Evolutionary conservation across 2,113 vertebrate genomes (phyloP).

Genomic region (Aspiorhynchus laticeps): DNA sequence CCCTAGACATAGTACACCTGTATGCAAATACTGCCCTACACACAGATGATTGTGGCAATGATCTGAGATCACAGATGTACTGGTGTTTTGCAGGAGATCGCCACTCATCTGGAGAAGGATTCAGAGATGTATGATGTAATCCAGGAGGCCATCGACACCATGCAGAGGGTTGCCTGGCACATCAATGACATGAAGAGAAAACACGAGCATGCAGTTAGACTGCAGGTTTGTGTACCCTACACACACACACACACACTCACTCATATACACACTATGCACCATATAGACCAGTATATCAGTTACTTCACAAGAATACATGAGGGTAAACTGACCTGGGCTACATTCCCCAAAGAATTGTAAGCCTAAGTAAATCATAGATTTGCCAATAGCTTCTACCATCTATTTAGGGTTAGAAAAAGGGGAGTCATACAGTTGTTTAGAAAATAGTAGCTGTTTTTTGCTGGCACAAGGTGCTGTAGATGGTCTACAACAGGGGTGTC

Average conservation of each 20-base stretch:
- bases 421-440: neutral
- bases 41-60: neutral
- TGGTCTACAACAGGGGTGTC: neutral
- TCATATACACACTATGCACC: constrained; percentile 2
- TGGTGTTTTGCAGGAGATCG: constrained; percentile 85
- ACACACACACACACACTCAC: constrained; percentile 7
- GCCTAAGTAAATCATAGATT: neutral
- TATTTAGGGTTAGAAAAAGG: neutral
- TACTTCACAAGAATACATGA: neutral
- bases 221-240: constrained; percentile 81
- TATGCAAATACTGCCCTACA: neutral
- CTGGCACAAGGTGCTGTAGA: neutral
- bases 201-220: constrained; percentile 89
- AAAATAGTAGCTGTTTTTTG: neutral
- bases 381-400: neutral
- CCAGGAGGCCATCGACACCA: constrained; percentile 95
- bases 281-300: neutral
- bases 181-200: constrained; percentile 99
- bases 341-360: neutral
- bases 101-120: constrained; percentile 95
- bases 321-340: neutral
- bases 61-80: neutral
- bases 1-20: neutral
- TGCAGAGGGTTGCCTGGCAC: constrained; percentile 98
- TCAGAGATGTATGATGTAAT: constrained; percentile 94